Evolutionary conservation across 2,797 vertebrate genomes (phyloP), one percentile per base, ranked within the genome.

Genomic region (Arnoldichthys spilopterus): DNA sequence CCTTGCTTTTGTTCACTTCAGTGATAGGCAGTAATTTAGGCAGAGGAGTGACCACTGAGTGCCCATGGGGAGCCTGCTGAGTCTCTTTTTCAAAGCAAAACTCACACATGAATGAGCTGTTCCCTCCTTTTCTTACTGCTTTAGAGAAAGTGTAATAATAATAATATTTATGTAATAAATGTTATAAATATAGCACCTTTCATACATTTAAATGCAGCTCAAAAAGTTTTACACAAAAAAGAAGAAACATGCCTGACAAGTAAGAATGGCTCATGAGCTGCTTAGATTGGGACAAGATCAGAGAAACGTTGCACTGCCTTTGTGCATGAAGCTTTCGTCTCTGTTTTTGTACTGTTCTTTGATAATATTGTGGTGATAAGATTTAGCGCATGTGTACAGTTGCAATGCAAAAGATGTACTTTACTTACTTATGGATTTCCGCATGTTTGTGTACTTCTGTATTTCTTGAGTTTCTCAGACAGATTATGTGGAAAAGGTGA

Each of bases 1-100:
- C 61, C 56, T 74, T 73, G 51, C 81, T 73, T 81, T 83, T 81
- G 76, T 85, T 73, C 79, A 67, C 61, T 76, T 58, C 54, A 13
- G 56, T 26, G 74, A 79, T 70, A 43, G 72, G 51, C 70, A 61
- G 64, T 77, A 79, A 79, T 73, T 81, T 53, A 74, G 51, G 28
- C 45, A 76, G 78, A 64, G 78, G 76, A 69, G 72, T 34, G 72
- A 61, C 74, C 54, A 82, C 64, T 24, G 68, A 49, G 56, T 24
- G 54, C 72, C 63, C 70, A 54, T 40, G 34, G 51, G 34, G 67
- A 77, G 76, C 76, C 4, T 16, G 12, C 75, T 54, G 58, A 45
- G 70, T 22, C 70, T n/a, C 67, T 34, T 28, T 74, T 77, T 24
- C 76, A 77, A 77, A 58, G 26, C 32, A 82, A 72, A 62, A 77